phyloP scores from a whole-genome alignment of 2,797 vertebrate genomes.

The Aplochiton taeniatus region DNA sequence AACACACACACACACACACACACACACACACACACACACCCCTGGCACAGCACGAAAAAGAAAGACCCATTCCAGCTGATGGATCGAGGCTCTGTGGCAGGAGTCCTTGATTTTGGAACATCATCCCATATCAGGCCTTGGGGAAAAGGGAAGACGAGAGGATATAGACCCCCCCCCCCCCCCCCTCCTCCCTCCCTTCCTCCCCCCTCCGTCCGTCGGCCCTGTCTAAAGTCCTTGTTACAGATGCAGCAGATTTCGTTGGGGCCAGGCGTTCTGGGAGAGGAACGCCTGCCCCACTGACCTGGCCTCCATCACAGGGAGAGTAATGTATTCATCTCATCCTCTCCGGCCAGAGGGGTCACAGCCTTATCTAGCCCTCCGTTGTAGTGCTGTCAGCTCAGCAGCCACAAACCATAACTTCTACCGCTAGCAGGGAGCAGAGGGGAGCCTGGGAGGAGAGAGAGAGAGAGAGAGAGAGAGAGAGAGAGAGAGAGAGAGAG shows the following conservation, averaged over 20 bases:
- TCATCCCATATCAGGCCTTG: constrained; percentile 70
- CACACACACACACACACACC: background rate
- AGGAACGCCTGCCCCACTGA: constrained; percentile 15
- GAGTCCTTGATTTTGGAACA: constrained; percentile 68
- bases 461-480: constrained; percentile 20
- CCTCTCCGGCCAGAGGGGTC: constrained; percentile 66
- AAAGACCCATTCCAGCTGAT: constrained; percentile 53
- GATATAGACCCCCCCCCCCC: constrained; percentile 19
- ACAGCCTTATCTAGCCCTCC: constrained; percentile 71
- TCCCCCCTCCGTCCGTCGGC: constrained; percentile 1
- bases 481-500: background rate
- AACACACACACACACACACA: constrained; percentile 5
- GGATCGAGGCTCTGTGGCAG: constrained; percentile 56
- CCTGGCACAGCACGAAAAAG: constrained; percentile 6
- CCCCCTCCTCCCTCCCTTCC: background rate
- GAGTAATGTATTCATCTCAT: constrained; percentile 75
- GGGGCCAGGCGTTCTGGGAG: constrained; percentile 43
- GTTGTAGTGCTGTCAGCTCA: constrained; percentile 75
- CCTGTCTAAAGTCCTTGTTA: constrained; percentile 57
- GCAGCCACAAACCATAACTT: constrained; percentile 75
- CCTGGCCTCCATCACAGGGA: constrained; percentile 55
- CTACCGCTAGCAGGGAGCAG: constrained; percentile 42
- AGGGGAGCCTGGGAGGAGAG: constrained; percentile 10
- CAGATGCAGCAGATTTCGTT: constrained; percentile 63
- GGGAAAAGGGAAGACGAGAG: constrained; percentile 42